Percentiles rank a stretch among this genome's conserved stretches.
These are phyloP conservation scores for Spermophilus dauricus DNA, from an alignment of 2,113 vertebrate species.

Conservation along the genomic window DNA sequence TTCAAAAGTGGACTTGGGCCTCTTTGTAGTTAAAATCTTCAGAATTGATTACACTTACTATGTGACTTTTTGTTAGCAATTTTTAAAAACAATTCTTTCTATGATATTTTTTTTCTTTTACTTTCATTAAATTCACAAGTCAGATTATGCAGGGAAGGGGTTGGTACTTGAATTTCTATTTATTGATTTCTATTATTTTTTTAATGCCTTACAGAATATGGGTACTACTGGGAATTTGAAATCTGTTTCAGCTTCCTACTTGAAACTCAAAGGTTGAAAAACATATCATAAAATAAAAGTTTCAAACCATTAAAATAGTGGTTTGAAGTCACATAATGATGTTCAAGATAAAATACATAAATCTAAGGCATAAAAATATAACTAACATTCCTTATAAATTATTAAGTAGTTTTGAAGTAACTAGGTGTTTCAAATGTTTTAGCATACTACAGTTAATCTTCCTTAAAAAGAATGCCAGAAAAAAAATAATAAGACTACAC, in stretches of 20 bases:
- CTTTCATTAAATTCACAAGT: constrained; percentile 12
- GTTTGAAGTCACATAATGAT: background rate
- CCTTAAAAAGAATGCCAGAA: background rate
- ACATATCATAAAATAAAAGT: background rate
- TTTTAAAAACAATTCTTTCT: background rate
- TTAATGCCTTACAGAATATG: background rate
- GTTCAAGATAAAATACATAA: background rate
- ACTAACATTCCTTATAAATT: background rate
- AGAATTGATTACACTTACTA: background rate
- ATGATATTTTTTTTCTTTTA: background rate
- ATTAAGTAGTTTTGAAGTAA: background rate
- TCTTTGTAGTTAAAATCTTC: background rate
- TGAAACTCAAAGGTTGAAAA: constrained; percentile 23
- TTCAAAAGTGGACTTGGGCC: background rate
- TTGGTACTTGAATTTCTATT: background rate
- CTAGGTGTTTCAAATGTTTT: constrained; percentile 24
- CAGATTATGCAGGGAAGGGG: background rate
- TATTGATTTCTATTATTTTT: background rate
- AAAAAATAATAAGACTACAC: background rate
- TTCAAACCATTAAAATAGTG: background rate
- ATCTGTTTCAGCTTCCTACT: background rate
- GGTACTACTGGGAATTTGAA: background rate
- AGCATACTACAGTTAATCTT: background rate
- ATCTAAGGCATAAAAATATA: background rate
- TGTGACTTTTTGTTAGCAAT: background rate